A percentile compares a stretch with the other conserved stretches of the same genome.
These are phyloP conservation scores for mouse (Mus musculus) DNA, from an alignment of 2,113 vertebrate genomes.

Conservation along the genomic window GRCm39 chr16:70320501-70321000, in stretches of 20 bases:
- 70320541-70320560: constrained; percentile 81
- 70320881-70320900: constrained; percentile 37
- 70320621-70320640: constrained; percentile 69
- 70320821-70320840: background rate
- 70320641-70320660: constrained; percentile 47
- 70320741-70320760: constrained; percentile 35
- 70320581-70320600: constrained; percentile 82
- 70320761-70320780: constrained; percentile 1
- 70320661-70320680: constrained; percentile 55
- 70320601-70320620: constrained; percentile 76
- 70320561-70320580: constrained; percentile 71
- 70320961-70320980: constrained; percentile 37
- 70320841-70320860: constrained; percentile 8
- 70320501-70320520: constrained; percentile 85
- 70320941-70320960: background rate
- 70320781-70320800: constrained; percentile 38
- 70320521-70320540: constrained; percentile 86
- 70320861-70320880: constrained; percentile 38
- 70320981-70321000: constrained; percentile 28
- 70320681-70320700: constrained; percentile 42
- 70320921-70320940: constrained; percentile 8
- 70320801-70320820: background rate
- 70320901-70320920: constrained; percentile 47
- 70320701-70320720: constrained; percentile 52
- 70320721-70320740: constrained; percentile 19